Conservation (phyloP, 2,888 invertebrate genomes). For the Ashinkailepas kermadecensis region DNA sequence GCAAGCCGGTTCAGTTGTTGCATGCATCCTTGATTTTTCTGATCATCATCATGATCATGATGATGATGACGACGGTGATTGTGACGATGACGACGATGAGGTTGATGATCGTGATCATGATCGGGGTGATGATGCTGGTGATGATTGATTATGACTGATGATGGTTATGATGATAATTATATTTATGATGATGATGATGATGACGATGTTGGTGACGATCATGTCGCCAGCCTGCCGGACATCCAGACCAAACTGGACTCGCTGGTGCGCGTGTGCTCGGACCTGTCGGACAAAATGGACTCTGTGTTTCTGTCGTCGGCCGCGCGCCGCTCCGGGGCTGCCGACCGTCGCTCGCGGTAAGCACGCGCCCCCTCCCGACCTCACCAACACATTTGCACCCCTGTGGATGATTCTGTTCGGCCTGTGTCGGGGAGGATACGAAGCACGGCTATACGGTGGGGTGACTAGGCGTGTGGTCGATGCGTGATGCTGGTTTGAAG, state of each 20-base stretch:
- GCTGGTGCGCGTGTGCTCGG: constrained; percentile 2
- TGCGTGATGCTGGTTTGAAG: too few species aligned
- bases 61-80: not conserved
- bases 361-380: too few species aligned
- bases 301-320: not conserved
- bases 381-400: too few species aligned
- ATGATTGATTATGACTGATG: not conserved
- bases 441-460: too few species aligned
- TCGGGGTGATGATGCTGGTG: not conserved
- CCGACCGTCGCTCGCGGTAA: too few species aligned
- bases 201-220: not conserved
- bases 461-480: too few species aligned
- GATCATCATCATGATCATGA: not conserved
- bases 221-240: not conserved
- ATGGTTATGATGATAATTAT: not conserved
- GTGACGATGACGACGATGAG: not conserved
- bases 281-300: not conserved
- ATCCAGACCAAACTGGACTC: not conserved
- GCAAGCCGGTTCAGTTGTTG: too few species aligned
- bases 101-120: too few species aligned
- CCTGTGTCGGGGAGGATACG: too few species aligned
- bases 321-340: too few species aligned
- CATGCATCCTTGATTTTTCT: too few species aligned
- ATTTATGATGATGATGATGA: not conserved
- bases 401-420: too few species aligned